phyloP scores from a whole-genome alignment of 1,140 invertebrate species.

The Eufriesea mexicana region DNA sequence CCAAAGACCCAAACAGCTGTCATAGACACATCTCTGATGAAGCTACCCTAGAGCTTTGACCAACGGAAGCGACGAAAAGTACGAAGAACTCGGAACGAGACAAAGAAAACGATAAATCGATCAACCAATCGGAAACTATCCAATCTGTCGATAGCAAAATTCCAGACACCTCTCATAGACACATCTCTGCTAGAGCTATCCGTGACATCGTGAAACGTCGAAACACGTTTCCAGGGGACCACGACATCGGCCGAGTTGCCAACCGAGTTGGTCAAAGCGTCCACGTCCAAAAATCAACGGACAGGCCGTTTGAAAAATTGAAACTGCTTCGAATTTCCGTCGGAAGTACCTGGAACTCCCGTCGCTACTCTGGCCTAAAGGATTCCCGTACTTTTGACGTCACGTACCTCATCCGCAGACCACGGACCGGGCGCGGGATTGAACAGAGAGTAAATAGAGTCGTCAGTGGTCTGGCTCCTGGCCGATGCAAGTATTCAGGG shows the following conservation, averaged over 20 bases:
- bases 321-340: conserved; percentile 3
- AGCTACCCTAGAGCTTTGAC: too few relatives aligned
- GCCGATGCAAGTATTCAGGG: conserved; percentile 18
- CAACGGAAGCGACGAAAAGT: too few relatives aligned
- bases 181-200: too few relatives aligned
- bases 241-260: background rate
- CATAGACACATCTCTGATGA: too few relatives aligned
- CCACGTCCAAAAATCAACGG: background rate
- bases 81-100: too few relatives aligned
- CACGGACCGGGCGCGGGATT: background rate
- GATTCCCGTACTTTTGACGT: background rate
- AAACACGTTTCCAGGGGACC: background rate
- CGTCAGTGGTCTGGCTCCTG: conserved; percentile 18
- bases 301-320: background rate
- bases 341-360: background rate
- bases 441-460: conserved; percentile 27
- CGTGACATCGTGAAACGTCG: background rate
- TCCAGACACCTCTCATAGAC: too few relatives aligned
- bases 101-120: too few relatives aligned
- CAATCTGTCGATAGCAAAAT: too few relatives aligned
- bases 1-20: too few relatives aligned
- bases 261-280: background rate
- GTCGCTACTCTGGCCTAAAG: background rate
- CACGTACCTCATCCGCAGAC: conserved; percentile 21
- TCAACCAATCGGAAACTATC: too few relatives aligned